Conservation (phyloP, 1,140 invertebrate species). For the Aricia agestis region DNA sequence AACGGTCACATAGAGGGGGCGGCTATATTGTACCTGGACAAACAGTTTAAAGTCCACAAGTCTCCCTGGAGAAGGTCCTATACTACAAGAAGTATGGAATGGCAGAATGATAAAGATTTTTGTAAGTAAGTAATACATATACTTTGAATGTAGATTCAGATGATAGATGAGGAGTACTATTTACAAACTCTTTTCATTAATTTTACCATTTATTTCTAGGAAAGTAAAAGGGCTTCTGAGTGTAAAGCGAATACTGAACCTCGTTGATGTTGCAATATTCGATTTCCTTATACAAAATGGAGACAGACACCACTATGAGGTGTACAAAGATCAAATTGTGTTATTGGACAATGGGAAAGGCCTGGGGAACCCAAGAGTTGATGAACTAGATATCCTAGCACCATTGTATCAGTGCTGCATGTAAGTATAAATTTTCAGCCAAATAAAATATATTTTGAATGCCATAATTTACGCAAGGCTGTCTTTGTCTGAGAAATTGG, state of each 20-base stretch:
- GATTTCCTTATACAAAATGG: conserved; percentile 97
- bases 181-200: conserved; percentile 9
- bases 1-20: conserved; percentile 86
- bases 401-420: conserved; percentile 94
- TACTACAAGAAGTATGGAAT: conserved; percentile 85
- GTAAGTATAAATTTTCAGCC: conserved; percentile 76
- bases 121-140: conserved; percentile 81
- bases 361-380: conserved; percentile 88
- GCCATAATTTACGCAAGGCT: no score
- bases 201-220: conserved; percentile 50
- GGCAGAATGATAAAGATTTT: conserved; percentile 87
- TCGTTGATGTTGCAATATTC: conserved; percentile 92
- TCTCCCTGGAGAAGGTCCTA: conserved; percentile 95
- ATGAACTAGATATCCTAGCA: conserved; percentile 91
- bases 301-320: conserved; percentile 94
- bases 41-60: conserved; percentile 80
- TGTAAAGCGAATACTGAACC: conserved; percentile 84
- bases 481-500: no score
- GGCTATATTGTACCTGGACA: conserved; percentile 89
- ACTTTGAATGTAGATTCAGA: neutral
- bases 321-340: conserved; percentile 85
- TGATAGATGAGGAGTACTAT: neutral
- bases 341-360: conserved; percentile 97
- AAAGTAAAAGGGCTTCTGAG: conserved; percentile 74
- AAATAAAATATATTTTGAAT: no score